These are phyloP conservation scores for Hypena proboscidalis DNA, from an alignment of 2,888 invertebrate species.

Conservation along the genomic window DNA sequence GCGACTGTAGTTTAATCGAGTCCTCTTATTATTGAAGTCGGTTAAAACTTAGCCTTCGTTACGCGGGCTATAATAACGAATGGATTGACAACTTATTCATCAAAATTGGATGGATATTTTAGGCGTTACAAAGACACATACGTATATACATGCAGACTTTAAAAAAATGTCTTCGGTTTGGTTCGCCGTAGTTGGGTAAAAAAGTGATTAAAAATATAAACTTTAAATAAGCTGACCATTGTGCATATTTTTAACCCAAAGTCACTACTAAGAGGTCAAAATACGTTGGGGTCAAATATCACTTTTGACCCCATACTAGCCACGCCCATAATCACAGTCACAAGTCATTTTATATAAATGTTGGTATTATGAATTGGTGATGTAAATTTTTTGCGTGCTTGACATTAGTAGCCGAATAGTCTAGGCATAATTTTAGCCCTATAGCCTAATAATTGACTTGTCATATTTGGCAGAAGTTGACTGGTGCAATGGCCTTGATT, in stretches of 20 bases:
- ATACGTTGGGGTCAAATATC: neutral
- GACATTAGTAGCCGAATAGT: no score
- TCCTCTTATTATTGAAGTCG: no score
- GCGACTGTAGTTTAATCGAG: no score
- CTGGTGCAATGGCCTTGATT: neutral
- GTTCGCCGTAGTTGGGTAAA: no score
- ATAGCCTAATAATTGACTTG: neutral
- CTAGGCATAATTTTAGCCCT: conserved; percentile 1
- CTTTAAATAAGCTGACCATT: neutral
- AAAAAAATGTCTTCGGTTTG: no score
- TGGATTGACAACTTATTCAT: no score
- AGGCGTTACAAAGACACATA: no score
- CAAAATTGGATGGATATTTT: no score
- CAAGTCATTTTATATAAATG: conserved; percentile 32
- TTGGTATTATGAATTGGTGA: conserved; percentile 23
- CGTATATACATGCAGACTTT: no score
- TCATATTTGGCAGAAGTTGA: neutral
- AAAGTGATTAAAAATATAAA: no score
- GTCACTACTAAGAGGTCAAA: neutral
- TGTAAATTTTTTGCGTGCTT: conserved; percentile 25
- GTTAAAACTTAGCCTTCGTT: no score
- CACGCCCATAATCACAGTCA: conserved; percentile 20
- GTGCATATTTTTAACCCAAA: neutral
- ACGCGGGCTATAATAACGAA: no score
- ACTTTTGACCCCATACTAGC: conserved; percentile 3